Evolutionary conservation across 2,797 vertebrate species (phyloP).

Genomic region (Xenentodon cancila): DNA sequence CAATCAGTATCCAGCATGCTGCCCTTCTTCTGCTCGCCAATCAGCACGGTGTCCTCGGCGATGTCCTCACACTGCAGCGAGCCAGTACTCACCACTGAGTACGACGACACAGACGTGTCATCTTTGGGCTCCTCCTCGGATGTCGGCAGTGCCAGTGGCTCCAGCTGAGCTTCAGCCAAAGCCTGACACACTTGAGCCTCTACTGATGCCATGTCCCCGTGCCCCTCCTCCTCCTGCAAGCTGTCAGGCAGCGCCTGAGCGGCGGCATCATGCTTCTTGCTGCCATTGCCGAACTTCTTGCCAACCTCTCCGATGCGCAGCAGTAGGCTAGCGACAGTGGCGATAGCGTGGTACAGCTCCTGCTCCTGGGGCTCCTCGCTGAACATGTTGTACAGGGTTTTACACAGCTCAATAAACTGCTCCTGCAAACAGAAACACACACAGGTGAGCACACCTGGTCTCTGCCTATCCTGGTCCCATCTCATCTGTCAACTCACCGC

Average conservation of each 20-base stretch:
- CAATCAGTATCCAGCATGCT: constrained; percentile 89
- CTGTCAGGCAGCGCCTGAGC: background rate
- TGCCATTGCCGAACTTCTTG: constrained; percentile 87
- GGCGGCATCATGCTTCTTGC: constrained; percentile 63
- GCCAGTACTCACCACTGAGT: constrained; percentile 91
- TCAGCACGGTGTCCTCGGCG: constrained; percentile 88
- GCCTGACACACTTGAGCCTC: constrained; percentile 77
- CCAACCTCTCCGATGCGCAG: constrained; percentile 95
- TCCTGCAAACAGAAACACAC: background rate
- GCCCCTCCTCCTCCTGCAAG: constrained; percentile 8
- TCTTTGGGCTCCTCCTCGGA: constrained; percentile 92
- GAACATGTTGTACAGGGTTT: constrained; percentile 99
- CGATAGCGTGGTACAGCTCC: constrained; percentile 94
- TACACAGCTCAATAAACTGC: constrained; percentile 94
- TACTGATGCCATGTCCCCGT: constrained; percentile 58
- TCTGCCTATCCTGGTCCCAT: no score
- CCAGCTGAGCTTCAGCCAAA: constrained; percentile 82
- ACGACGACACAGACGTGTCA: constrained; percentile 93
- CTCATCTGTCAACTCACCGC: background rate
- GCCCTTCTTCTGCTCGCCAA: constrained; percentile 81
- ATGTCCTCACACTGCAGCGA: constrained; percentile 94
- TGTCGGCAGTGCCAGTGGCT: constrained; percentile 67
- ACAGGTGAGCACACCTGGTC: background rate
- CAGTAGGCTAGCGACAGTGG: constrained; percentile 95
- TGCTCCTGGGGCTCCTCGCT: constrained; percentile 92